Conservation (phyloP, 2,888 invertebrate species). For the Lycocerus yunnanus region DNA sequence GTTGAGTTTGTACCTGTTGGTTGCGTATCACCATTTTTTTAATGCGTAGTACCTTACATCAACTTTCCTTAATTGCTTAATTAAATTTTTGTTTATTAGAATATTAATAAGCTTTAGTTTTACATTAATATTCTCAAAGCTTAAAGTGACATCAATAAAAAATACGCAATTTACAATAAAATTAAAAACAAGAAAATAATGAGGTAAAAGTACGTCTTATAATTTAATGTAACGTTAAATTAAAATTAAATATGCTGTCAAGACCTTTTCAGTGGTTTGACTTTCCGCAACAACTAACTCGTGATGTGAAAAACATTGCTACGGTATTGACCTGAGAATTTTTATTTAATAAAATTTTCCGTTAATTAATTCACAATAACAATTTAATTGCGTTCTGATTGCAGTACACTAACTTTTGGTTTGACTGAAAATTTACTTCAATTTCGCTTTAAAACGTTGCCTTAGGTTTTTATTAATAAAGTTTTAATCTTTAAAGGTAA, state of each 20-base stretch:
- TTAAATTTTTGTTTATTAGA: not conserved
- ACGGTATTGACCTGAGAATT: not conserved
- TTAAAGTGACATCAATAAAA: not conserved
- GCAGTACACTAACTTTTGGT: not conserved
- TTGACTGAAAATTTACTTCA: not conserved
- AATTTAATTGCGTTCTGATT: not conserved
- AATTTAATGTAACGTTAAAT: not conserved
- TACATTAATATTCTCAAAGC: not conserved
- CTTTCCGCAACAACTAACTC: not conserved
- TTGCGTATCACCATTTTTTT: not conserved
- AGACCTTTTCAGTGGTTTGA: not conserved
- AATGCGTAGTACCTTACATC: not conserved
- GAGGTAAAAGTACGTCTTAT: not conserved
- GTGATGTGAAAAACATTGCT: not conserved
- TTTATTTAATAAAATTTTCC: not conserved
- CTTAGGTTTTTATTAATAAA: not conserved
- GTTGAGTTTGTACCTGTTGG: slow-evolving; percentile 22
- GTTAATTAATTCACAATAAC: not conserved
- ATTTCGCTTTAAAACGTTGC: too few relatives aligned
- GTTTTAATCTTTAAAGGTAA: not conserved
- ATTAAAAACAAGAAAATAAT: not conserved
- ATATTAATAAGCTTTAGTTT: not conserved
- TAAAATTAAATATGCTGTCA: not conserved
- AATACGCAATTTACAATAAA: not conserved
- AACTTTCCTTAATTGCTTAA: not conserved